Base-by-base conservation (phyloP, 1,140 invertebrate species). In the Triops cancriformis region DNA sequence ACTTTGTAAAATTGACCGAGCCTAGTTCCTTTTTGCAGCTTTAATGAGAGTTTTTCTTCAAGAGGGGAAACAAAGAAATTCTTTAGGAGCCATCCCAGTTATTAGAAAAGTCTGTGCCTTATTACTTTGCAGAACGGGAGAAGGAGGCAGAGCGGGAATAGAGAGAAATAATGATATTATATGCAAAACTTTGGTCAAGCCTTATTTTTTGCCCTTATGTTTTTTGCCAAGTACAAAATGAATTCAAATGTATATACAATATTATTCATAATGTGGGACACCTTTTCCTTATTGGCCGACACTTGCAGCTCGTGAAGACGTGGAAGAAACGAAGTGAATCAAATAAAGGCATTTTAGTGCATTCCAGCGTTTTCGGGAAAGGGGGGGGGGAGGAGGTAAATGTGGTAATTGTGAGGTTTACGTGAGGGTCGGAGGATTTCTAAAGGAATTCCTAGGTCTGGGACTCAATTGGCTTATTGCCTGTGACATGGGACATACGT, bases 151-250 rank as follows among this genome's bases (percentile, higher is more conserved):
- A 2, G 7, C 31, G 31, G 7, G 31, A 37, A 37, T 37, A 37
- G 31, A 37, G 31, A 37, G 31, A 37, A 37, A 37, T 64, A n/a
- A 64, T 64, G 51, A 64, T 64, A 64, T 64, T 37, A 37, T 64
- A 64, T 64, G 51, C 51, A 64, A 64, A 64, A 64, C 51, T 64
- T 64, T n/a, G 51, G 51, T 64, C 51, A 64, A 64, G 51, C 51
- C 51, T 64, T 64, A 64, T n/a, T 64, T 37, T 37, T 64, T 64
- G 51, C 51, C 51, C 51, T 64, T 64, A 23, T 18, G 51, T 64
- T 64, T 23, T 64, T 64, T 64, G 51, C 51, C 51, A 64, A 64
- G 51, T 64, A 64, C 51, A 64, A 64, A 64, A 7, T 37, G 31
- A 64, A 64, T 23, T 23, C 51, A 64, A 64, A 6, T 64, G 51